These are phyloP conservation scores for Ypsolopha sequella DNA, from an alignment of 2,888 invertebrate species.

Conservation along the genomic window DNA sequence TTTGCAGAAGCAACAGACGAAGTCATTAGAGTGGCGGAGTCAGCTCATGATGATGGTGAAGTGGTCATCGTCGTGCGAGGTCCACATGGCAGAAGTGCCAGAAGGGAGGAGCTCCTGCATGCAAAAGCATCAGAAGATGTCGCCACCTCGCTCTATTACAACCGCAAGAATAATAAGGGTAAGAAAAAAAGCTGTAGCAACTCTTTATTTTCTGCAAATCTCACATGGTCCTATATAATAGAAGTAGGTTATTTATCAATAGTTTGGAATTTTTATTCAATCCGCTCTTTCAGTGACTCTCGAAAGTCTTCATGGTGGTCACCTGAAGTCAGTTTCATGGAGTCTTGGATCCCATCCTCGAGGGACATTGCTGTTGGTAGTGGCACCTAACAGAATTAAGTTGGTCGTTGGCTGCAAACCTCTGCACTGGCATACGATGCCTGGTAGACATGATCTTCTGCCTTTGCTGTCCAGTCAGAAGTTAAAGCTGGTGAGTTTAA, in stretches of 20 bases:
- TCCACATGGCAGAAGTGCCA: slow-evolving; percentile 30
- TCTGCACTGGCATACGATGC: slow-evolving; percentile 73
- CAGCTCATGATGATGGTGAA: slow-evolving; percentile 33
- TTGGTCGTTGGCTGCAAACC: slow-evolving; percentile 75
- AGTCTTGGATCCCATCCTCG: slow-evolving; percentile 68
- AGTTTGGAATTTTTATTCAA: neutral
- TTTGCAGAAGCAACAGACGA: slow-evolving; percentile 45
- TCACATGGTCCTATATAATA: too few relatives aligned
- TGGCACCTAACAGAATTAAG: slow-evolving; percentile 72
- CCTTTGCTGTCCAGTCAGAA: slow-evolving; percentile 61
- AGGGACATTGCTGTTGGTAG: slow-evolving; percentile 65
- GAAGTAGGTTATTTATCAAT: too few relatives aligned
- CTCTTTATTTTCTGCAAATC: too few relatives aligned
- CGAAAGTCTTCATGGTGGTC: slow-evolving; percentile 72
- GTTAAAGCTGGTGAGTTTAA: slow-evolving; percentile 69
- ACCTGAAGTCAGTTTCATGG: slow-evolving; percentile 72
- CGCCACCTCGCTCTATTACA: slow-evolving; percentile 43
- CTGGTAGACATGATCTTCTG: slow-evolving; percentile 70
- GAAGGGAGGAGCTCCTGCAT: slow-evolving; percentile 43
- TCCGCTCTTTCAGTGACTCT: slow-evolving; percentile 68
- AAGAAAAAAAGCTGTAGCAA: slow-evolving; percentile 6
- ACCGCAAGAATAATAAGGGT: slow-evolving; percentile 50
- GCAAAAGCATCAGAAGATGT: slow-evolving; percentile 39
- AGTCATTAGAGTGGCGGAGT: slow-evolving; percentile 31
- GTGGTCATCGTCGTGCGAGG: slow-evolving; percentile 41